These are phyloP conservation scores for Bhutanitis thaidina DNA, from an alignment of 2,888 invertebrate species.

Conservation along the genomic window DNA sequence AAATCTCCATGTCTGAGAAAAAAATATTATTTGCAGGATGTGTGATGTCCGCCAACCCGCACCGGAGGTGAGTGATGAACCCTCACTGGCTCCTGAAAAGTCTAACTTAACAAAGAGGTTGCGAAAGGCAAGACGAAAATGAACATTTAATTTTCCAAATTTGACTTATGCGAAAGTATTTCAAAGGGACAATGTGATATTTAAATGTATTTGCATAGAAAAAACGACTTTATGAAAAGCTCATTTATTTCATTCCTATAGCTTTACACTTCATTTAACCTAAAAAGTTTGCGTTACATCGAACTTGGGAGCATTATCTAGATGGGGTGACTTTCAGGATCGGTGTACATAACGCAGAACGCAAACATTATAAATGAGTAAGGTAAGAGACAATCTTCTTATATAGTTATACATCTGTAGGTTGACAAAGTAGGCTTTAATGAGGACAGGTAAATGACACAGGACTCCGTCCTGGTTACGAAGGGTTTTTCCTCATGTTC, in stretches of 20 bases:
- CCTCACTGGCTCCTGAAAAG: too few relatives aligned
- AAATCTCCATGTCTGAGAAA: too few relatives aligned
- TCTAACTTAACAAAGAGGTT: too few relatives aligned
- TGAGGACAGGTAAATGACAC: slow-evolving; percentile 70
- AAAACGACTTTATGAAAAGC: neutral
- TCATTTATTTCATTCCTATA: neutral
- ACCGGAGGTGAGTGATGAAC: too few relatives aligned
- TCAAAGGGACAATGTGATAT: too few relatives aligned
- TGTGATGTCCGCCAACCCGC: too few relatives aligned
- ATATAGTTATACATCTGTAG: slow-evolving; percentile 20
- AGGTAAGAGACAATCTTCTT: slow-evolving; percentile 18
- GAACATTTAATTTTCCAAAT: too few relatives aligned
- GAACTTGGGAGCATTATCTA: slow-evolving; percentile 4
- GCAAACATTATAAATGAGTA: slow-evolving; percentile 24
- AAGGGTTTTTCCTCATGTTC: neutral
- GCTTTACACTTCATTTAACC: slow-evolving; percentile 15
- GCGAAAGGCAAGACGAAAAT: too few relatives aligned
- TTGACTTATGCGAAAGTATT: too few relatives aligned
- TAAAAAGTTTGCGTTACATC: slow-evolving; percentile 8
- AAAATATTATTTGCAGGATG: too few relatives aligned
- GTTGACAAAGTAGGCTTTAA: slow-evolving; percentile 51
- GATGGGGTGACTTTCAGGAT: slow-evolving; percentile 14
- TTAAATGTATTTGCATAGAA: neutral
- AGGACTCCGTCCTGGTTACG: slow-evolving; percentile 34
- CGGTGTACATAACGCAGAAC: neutral